Conservation (phyloP, 2,797 vertebrate genomes). For the Anguilla marmorata region DNA sequence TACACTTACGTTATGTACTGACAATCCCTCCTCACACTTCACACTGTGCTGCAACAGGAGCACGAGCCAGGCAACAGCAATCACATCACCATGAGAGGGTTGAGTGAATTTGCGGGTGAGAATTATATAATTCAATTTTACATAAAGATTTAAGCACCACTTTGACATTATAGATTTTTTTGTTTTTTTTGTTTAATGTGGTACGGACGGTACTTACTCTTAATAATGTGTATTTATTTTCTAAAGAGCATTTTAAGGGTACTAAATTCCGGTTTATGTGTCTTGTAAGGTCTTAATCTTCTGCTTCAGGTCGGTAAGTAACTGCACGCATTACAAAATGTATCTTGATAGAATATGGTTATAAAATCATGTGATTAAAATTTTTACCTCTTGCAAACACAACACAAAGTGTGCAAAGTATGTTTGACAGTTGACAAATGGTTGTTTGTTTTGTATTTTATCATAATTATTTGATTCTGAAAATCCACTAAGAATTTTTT, state of each 20-base stretch:
- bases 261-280: background rate
- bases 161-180: background rate
- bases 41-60: background rate
- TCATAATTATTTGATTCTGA: background rate
- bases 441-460: background rate
- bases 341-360: background rate
- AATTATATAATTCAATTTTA: background rate
- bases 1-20: background rate
- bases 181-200: background rate
- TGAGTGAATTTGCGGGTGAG: background rate
- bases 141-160: background rate
- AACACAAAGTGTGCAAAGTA: background rate
- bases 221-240: background rate
- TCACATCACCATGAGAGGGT: slow-evolving; percentile 3
- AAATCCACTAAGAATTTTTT: background rate
- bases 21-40: background rate
- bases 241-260: background rate
- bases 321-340: background rate
- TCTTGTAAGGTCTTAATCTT: slow-evolving; percentile 10
- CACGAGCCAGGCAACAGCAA: background rate
- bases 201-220: background rate
- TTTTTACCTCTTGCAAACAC: background rate
- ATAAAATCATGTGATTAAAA: background rate
- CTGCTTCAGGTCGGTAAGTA: slow-evolving; percentile 14
- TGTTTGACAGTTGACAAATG: background rate